Evolutionary conservation across 2,888 invertebrate genomes (phyloP).

Genomic region (Aspidiotus destructor): DNA sequence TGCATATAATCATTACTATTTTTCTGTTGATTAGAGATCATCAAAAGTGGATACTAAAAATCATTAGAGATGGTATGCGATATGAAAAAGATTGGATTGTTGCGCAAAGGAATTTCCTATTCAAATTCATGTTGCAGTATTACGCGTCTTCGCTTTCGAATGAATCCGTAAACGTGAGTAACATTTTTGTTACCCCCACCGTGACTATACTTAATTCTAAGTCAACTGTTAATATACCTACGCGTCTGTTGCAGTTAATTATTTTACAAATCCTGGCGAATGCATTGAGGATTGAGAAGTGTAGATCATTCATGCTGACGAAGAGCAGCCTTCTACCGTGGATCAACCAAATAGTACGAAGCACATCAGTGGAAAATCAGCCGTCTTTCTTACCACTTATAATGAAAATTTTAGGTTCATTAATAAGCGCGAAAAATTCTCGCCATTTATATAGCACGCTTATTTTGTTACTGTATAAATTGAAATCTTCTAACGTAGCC

Average conservation of each 20-base stretch:
- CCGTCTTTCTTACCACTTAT: background rate
- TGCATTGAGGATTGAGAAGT: slow-evolving; percentile 54
- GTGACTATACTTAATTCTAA: background rate
- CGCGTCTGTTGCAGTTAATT: slow-evolving; percentile 42
- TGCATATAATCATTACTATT: too few relatives aligned
- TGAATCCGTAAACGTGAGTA: slow-evolving; percentile 48
- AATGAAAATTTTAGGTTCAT: background rate
- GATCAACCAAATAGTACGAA: slow-evolving; percentile 45
- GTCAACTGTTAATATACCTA: background rate
- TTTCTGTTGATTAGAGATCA: slow-evolving; percentile 11
- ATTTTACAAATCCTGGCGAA: slow-evolving; percentile 57
- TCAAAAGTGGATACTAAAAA: slow-evolving; percentile 59
- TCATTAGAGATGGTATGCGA: slow-evolving; percentile 66
- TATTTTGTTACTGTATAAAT: slow-evolving; percentile 8
- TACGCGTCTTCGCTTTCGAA: slow-evolving; percentile 55
- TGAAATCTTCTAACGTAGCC: background rate
- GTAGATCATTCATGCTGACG: slow-evolving; percentile 55
- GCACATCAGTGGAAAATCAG: background rate
- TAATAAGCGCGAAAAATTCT: slow-evolving; percentile 17
- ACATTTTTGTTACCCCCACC: background rate
- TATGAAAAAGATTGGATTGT: slow-evolving; percentile 64
- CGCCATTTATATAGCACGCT: background rate
- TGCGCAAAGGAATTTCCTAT: slow-evolving; percentile 55
- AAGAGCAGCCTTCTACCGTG: slow-evolving; percentile 63
- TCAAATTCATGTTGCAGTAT: slow-evolving; percentile 67